phyloP scores from a whole-genome alignment of 2,888 invertebrate species.

The Hyalella azteca region DNA sequence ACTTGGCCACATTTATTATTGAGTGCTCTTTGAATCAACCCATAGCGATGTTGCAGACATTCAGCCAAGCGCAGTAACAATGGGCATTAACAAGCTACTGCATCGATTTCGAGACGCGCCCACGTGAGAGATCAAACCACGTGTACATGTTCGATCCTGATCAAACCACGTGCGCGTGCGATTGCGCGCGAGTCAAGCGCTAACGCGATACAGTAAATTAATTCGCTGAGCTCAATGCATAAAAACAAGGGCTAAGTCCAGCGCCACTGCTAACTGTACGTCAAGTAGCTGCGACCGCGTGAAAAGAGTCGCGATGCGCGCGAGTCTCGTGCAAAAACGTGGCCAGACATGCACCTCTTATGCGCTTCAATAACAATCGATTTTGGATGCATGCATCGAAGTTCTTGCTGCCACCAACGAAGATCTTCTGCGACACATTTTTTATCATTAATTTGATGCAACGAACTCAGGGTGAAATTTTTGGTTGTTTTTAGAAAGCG shows the following conservation, averaged over 20 bases:
- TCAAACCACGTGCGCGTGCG: not conserved
- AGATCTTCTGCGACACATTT: too few species aligned
- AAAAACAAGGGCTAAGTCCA: not conserved
- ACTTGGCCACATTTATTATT: too few species aligned
- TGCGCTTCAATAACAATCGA: not conserved
- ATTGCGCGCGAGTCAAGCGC: not conserved
- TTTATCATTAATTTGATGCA: too few species aligned
- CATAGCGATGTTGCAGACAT: too few species aligned
- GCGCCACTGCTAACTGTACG: not conserved
- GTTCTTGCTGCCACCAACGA: too few species aligned
- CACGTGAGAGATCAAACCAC: not conserved
- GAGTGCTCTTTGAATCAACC: too few species aligned
- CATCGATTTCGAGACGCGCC: too few species aligned
- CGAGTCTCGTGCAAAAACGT: not conserved
- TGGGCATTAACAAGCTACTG: too few species aligned
- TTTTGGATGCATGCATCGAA: constrained; percentile 19
- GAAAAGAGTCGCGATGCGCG: constrained; percentile 8
- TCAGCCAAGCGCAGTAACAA: too few species aligned
- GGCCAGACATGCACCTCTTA: not conserved
- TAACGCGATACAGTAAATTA: not conserved
- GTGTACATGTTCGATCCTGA: not conserved
- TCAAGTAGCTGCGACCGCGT: constrained; percentile 5
- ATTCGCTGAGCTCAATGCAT: not conserved
- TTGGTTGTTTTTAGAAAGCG: too few species aligned
- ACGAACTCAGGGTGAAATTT: too few species aligned